A percentile compares a stretch with the other conserved stretches of the same genome.
phyloP scores from a whole-genome alignment of 2,888 invertebrate genomes.

The Psococerastis gibbosa region DNA sequence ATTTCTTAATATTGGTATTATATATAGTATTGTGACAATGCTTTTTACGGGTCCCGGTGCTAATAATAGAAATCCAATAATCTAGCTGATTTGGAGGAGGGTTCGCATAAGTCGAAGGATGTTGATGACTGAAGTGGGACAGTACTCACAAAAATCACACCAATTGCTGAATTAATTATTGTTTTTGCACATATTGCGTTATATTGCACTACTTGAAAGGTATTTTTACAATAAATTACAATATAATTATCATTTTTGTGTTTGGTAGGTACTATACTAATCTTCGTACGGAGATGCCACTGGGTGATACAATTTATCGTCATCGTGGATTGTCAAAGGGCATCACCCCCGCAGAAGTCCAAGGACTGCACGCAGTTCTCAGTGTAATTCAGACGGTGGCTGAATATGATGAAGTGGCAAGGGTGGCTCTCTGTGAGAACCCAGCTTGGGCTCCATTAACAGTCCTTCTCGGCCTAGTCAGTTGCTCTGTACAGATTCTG shows the following conservation, averaged over 20 bases:
- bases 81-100: too few relatives aligned
- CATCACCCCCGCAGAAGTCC: constrained; percentile 63
- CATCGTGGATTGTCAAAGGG: constrained; percentile 35
- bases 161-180: too few relatives aligned
- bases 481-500: constrained; percentile 67
- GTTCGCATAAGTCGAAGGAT: too few relatives aligned
- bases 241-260: constrained; percentile 7
- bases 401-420: constrained; percentile 49
- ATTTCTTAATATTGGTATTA: too few relatives aligned
- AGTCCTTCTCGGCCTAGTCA: constrained; percentile 60
- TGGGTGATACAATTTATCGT: constrained; percentile 43
- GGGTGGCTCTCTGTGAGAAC: constrained; percentile 69
- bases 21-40: too few relatives aligned
- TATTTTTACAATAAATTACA: too few relatives aligned
- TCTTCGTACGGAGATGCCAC: constrained; percentile 29
- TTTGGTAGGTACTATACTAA: constrained; percentile 27
- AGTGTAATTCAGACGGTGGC: constrained; percentile 60
- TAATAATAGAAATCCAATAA: too few relatives aligned
- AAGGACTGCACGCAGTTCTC: constrained; percentile 67
- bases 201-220: too few relatives aligned
- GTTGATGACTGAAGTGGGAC: too few relatives aligned
- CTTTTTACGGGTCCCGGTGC: too few relatives aligned
- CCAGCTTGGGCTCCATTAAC: constrained; percentile 72
- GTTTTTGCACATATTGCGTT: too few relatives aligned
- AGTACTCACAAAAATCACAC: too few relatives aligned